Evolutionary conservation across 2,797 vertebrate species (phyloP).

Genomic region (Falco biarmicus): DNA sequence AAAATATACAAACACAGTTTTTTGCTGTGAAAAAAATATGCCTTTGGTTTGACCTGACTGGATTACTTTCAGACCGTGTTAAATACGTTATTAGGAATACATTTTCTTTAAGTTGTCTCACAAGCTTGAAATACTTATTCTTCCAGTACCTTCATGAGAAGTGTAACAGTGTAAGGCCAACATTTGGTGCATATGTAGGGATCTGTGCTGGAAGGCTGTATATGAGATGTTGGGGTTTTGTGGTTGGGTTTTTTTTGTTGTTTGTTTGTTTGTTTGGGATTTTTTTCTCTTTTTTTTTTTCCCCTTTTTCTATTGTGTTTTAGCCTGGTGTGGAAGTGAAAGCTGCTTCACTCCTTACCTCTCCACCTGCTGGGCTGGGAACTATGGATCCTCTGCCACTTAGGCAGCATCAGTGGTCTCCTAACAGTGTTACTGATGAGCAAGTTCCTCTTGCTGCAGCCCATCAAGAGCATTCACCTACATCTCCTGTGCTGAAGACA

Average conservation of each 20-base stretch:
- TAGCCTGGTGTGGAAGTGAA: conserved; percentile 39
- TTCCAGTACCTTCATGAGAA: neutral
- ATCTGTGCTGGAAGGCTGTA: neutral
- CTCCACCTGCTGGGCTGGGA: conserved; percentile 80
- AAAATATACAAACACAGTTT: neutral
- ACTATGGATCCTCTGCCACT: conserved; percentile 85
- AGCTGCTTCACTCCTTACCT: conserved; percentile 33
- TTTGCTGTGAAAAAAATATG: neutral
- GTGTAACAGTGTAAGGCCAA: neutral
- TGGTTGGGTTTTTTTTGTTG: neutral
- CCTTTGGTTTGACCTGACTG: neutral
- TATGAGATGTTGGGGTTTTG: neutral
- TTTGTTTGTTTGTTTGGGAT: too few species aligned
- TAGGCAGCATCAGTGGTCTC: conserved; percentile 72
- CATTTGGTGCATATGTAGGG: neutral
- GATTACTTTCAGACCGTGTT: neutral
- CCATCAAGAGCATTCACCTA: neutral
- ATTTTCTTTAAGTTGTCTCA: neutral
- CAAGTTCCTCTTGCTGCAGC: conserved; percentile 29
- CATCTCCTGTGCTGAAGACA: neutral
- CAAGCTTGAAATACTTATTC: neutral
- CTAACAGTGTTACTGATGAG: neutral
- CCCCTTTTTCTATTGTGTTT: neutral
- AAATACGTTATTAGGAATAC: neutral
- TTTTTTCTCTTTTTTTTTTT: neutral